Evolutionary conservation across 1,140 invertebrate genomes (phyloP).

Genomic region (Sogatella furcifera): DNA sequence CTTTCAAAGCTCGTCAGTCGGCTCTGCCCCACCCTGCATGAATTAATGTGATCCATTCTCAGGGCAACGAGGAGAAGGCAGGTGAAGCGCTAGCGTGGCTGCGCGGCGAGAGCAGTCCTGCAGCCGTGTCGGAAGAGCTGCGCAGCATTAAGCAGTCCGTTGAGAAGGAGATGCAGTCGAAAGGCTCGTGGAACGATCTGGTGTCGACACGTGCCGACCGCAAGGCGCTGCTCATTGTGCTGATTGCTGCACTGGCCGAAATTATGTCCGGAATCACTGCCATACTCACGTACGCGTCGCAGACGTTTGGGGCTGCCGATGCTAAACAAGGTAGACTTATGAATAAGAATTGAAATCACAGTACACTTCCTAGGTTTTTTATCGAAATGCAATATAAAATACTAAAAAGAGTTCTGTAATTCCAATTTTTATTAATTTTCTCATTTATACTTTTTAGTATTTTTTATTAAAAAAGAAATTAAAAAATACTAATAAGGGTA

Average conservation of each 20-base stretch:
- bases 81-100: slow-evolving; percentile 51
- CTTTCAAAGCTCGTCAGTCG: too few species aligned
- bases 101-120: slow-evolving; percentile 32
- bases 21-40: too few species aligned
- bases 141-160: slow-evolving; percentile 17
- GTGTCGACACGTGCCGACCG: slow-evolving; percentile 14
- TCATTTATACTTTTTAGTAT: too few species aligned
- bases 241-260: slow-evolving; percentile 19
- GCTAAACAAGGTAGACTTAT: neutral
- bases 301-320: slow-evolving; percentile 15
- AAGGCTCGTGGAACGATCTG: slow-evolving; percentile 16
- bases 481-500: too few species aligned
- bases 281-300: slow-evolving; percentile 20
- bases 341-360: too few species aligned
- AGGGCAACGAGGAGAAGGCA: slow-evolving; percentile 49
- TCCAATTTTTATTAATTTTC: too few species aligned
- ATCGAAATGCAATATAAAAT: too few species aligned
- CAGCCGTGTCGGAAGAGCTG: slow-evolving; percentile 16
- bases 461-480: too few species aligned
- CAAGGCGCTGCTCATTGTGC: slow-evolving; percentile 21
- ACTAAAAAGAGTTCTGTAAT: too few species aligned
- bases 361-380: too few species aligned
- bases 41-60: too few species aligned
- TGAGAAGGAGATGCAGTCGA: slow-evolving; percentile 12
- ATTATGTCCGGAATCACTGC: slow-evolving; percentile 22